Evolutionary conservation across 2,888 invertebrate genomes (phyloP).

Genomic region (Macrophya annulata): DNA sequence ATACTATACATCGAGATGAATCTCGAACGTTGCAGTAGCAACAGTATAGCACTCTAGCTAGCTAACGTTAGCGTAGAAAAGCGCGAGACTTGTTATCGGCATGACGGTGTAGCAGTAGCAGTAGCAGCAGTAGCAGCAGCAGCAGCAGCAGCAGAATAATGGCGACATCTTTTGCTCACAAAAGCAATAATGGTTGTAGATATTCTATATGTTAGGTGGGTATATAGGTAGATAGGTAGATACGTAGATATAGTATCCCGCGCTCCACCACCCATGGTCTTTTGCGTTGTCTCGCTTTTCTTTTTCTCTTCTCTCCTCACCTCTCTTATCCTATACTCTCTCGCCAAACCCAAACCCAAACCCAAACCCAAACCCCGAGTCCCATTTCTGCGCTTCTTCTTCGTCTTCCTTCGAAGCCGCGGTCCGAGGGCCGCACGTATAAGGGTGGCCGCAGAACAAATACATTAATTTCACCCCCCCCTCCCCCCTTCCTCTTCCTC

Average conservation of each 20-base stretch:
- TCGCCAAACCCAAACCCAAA: not conserved
- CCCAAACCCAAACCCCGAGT: not conserved
- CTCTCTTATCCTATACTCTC: too few relatives aligned
- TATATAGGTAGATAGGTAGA: conserved; percentile 4
- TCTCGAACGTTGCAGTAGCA: not conserved
- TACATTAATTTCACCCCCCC: conserved; percentile 77
- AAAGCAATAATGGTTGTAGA: conserved; percentile 70
- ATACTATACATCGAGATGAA: not conserved
- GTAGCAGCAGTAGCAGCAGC: too few relatives aligned
- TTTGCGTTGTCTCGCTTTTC: conserved; percentile 64
- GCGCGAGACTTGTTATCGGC: conserved; percentile 18
- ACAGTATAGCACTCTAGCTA: not conserved
- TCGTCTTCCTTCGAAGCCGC: conserved; percentile 1
- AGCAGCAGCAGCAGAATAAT: conserved; percentile 23
- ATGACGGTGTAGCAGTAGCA: not conserved
- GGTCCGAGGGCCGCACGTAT: conserved; percentile 62
- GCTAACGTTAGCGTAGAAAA: not conserved
- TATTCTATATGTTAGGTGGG: conserved; percentile 64
- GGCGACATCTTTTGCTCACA: conserved; percentile 66
- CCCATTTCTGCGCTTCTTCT: conserved; percentile 7
- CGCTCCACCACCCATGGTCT: conserved; percentile 50
- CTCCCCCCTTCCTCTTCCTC: conserved; percentile 59
- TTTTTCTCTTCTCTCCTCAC: not conserved
- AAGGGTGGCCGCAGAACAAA: conserved; percentile 78
- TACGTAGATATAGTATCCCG: conserved; percentile 4